These are phyloP conservation scores for Halcyon malimbica DNA, from an alignment of 2,113 vertebrate species.

Conservation along the genomic window DNA sequence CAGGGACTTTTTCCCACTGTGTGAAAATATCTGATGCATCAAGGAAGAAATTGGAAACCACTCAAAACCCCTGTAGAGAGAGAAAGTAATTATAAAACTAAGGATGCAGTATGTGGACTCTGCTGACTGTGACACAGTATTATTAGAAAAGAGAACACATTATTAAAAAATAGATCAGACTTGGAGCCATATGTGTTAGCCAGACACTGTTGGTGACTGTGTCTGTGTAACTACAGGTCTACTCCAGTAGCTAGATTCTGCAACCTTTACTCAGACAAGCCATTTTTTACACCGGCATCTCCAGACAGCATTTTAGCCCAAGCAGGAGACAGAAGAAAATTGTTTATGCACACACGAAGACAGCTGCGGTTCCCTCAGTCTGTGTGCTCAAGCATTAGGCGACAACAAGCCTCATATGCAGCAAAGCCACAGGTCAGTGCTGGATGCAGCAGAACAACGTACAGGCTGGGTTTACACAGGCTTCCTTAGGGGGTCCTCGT, in stretches of 20 bases:
- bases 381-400: neutral
- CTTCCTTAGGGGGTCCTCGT: neutral
- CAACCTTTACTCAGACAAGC: neutral
- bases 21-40: slow-evolving; percentile 24
- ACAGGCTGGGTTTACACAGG: neutral
- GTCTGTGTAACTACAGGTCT: neutral
- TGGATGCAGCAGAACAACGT: neutral
- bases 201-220: neutral
- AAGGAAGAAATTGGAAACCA: neutral
- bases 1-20: neutral
- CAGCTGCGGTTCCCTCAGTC: neutral
- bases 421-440: neutral
- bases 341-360: neutral
- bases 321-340: neutral
- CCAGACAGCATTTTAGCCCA: neutral
- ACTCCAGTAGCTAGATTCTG: neutral
- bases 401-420: neutral
- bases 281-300: neutral
- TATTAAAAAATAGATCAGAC: slow-evolving; percentile 19
- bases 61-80: neutral
- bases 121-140: neutral
- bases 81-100: slow-evolving; percentile 32
- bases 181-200: neutral
- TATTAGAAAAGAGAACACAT: neutral
- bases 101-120: neutral